These are phyloP conservation scores for Pomatorhinus ruficollis DNA, from an alignment of 2,113 vertebrate species.

Conservation along the genomic window DNA sequence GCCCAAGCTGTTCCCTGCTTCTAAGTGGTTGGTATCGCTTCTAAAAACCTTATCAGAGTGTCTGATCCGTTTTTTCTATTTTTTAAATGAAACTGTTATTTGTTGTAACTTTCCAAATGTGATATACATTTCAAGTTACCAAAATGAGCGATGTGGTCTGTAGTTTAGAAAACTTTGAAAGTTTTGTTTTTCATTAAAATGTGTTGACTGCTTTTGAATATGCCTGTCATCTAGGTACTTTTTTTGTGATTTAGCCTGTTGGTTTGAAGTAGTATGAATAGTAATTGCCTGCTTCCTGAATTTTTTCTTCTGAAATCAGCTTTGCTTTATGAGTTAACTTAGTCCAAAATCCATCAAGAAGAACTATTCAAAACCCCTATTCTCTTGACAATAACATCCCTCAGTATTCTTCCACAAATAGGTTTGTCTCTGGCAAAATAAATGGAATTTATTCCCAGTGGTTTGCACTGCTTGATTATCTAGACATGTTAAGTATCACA, in stretches of 20 bases:
- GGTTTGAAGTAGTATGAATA: background rate
- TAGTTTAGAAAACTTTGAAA: background rate
- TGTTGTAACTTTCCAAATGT: background rate
- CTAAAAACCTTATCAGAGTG: background rate
- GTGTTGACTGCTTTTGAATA: background rate
- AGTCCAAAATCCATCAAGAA: background rate
- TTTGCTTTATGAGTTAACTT: background rate
- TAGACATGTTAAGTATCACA: background rate
- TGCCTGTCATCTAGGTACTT: background rate
- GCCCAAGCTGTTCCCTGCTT: conserved; percentile 72
- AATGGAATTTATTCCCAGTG: background rate
- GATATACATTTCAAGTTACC: background rate
- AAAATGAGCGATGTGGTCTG: background rate
- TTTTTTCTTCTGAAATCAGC: background rate
- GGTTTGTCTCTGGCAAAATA: background rate
- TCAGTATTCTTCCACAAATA: background rate
- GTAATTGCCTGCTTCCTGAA: background rate
- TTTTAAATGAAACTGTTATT: background rate
- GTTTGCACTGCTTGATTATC: background rate
- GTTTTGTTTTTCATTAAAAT: background rate
- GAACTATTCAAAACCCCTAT: background rate
- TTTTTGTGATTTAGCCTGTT: background rate
- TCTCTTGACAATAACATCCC: background rate
- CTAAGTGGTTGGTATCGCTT: conserved; percentile 21
- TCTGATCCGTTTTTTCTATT: background rate